These are phyloP conservation scores for Temnothorax longispinosus DNA, from an alignment of 1,140 invertebrate genomes.

Conservation along the genomic window DNA sequence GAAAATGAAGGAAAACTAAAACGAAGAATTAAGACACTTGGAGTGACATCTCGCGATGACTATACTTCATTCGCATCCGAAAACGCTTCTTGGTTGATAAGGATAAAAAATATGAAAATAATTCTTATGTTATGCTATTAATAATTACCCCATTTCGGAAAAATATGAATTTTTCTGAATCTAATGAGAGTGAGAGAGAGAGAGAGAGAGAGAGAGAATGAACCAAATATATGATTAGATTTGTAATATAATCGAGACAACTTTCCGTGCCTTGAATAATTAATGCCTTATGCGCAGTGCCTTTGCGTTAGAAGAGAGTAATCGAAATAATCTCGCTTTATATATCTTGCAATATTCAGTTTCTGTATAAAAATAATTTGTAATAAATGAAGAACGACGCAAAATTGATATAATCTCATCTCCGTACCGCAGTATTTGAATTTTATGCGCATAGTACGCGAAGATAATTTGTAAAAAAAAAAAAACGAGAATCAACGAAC, in stretches of 20 bases:
- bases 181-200: background rate
- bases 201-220: background rate
- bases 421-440: background rate
- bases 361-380: conserved; percentile 61
- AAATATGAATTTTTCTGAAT: background rate
- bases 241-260: conserved; percentile 9
- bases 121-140: background rate
- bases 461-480: conserved; percentile 13
- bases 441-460: background rate
- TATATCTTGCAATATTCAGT: conserved; percentile 53
- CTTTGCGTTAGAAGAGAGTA: conserved; percentile 36
- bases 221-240: conserved; percentile 32
- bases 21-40: background rate
- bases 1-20: background rate
- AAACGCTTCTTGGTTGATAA: background rate
- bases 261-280: conserved; percentile 48
- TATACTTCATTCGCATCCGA: background rate
- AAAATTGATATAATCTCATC: conserved; percentile 1
- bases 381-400: conserved; percentile 50
- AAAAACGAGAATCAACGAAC: background rate
- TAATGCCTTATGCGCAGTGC: conserved; percentile 1
- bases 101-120: background rate
- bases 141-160: background rate
- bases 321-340: conserved; percentile 46
- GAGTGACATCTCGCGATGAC: background rate